Percentiles rank a stretch among this genome's conserved stretches.
phyloP scores from a whole-genome alignment of 2,797 vertebrate genomes.

The Apodemus agrarius region DNA sequence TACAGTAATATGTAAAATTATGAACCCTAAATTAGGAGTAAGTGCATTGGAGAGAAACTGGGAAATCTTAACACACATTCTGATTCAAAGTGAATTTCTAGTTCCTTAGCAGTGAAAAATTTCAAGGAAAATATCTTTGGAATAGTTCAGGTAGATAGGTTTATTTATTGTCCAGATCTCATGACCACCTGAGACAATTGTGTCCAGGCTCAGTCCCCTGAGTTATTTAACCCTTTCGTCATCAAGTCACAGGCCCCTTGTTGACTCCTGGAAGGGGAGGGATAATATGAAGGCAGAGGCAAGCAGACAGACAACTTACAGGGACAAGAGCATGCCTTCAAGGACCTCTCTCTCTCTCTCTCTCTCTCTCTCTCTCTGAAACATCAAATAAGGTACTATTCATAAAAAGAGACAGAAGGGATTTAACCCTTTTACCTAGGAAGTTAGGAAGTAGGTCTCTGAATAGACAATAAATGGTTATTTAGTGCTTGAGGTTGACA shows the following conservation, averaged over 20 bases:
- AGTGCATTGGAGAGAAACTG: not conserved
- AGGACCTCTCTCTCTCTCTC: not conserved
- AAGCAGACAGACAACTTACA: not conserved
- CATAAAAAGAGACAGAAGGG: not conserved
- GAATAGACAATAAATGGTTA: not conserved
- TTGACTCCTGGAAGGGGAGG: not conserved
- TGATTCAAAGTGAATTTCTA: slow-evolving; percentile 14
- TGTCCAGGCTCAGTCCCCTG: not conserved
- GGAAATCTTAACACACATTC: not conserved
- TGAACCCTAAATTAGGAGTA: not conserved
- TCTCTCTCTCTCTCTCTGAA: not conserved
- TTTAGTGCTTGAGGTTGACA: not conserved
- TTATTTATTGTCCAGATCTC: slow-evolving; percentile 14
- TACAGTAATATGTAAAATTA: not conserved
- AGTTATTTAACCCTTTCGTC: not conserved
- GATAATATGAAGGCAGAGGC: not conserved
- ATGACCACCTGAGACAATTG: not conserved
- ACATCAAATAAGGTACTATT: no score
- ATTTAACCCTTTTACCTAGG: not conserved
- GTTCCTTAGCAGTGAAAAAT: not conserved
- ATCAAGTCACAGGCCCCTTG: not conserved
- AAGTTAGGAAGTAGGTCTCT: not conserved
- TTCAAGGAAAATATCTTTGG: not conserved
- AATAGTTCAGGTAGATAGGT: not conserved
- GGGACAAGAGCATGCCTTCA: not conserved